Conservation (phyloP, 2,888 invertebrate species). For the Norana najaformis region DNA sequence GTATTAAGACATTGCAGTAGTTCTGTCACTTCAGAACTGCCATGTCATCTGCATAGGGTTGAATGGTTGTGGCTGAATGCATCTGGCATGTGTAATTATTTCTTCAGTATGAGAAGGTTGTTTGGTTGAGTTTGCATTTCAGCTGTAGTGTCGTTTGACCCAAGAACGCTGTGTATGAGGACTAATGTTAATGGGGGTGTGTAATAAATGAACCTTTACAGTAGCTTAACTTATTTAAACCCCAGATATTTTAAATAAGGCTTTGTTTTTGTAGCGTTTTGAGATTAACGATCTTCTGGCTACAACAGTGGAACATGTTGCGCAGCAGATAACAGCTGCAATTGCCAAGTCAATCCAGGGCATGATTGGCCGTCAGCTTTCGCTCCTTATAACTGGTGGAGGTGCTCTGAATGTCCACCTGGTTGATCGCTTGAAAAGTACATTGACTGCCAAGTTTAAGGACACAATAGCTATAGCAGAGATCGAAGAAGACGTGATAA, state of each 20-base stretch:
- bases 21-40: neutral
- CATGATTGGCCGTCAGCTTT: conserved; percentile 14
- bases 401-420: conserved; percentile 55
- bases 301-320: conserved; percentile 54
- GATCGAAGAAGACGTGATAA: conserved; percentile 51
- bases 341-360: conserved; percentile 35
- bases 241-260: too few relatives aligned
- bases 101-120: too few relatives aligned
- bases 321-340: conserved; percentile 45
- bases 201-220: too few relatives aligned
- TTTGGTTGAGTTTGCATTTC: too few relatives aligned
- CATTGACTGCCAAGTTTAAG: conserved; percentile 39
- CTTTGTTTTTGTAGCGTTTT: conserved; percentile 30
- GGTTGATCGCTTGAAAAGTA: conserved; percentile 45
- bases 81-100: too few relatives aligned
- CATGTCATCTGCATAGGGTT: too few relatives aligned
- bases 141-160: too few relatives aligned
- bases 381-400: conserved; percentile 55
- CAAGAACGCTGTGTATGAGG: too few relatives aligned
- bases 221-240: too few relatives aligned
- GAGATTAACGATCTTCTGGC: conserved; percentile 48
- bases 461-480: conserved; percentile 43
- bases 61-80: too few relatives aligned
- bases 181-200: too few relatives aligned
- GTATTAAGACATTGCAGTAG: neutral